Conservation (phyloP, 2,113 vertebrate genomes). For the Tinamus guttatus region DNA sequence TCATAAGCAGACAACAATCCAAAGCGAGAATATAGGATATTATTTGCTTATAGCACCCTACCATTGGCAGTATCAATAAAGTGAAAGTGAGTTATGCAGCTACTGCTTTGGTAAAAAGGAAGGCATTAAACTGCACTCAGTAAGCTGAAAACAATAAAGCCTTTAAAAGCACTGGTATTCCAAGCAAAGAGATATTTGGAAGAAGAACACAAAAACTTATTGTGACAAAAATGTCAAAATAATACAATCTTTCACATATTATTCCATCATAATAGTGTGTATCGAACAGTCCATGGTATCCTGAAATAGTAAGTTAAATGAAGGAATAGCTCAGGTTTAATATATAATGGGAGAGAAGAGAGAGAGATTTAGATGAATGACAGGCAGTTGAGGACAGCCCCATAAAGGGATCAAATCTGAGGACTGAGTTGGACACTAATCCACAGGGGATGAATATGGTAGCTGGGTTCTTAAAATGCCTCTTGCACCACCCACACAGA, state of each 20-base stretch:
- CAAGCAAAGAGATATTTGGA: neutral
- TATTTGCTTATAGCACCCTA: constrained; percentile 9
- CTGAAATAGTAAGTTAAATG: neutral
- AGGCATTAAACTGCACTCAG: neutral
- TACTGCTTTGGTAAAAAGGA: neutral
- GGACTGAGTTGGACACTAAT: neutral
- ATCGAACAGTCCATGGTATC: neutral
- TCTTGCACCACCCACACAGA: neutral
- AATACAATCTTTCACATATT: neutral
- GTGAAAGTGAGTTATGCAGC: neutral
- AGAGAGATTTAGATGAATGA: neutral
- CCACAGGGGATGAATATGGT: neutral
- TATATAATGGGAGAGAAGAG: neutral
- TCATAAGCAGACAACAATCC: neutral
- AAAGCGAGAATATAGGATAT: neutral
- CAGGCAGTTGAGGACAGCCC: neutral
- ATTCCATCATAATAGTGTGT: neutral
- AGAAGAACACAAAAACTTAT: neutral
- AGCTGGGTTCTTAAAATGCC: neutral
- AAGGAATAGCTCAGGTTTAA: neutral
- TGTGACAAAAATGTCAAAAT: constrained; percentile 1
- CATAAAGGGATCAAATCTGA: neutral
- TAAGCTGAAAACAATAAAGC: constrained; percentile 22
- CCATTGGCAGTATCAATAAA: neutral
- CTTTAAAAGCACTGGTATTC: neutral